phyloP scores from a whole-genome alignment of 1,140 invertebrate genomes.

The Brachionus angularis region DNA sequence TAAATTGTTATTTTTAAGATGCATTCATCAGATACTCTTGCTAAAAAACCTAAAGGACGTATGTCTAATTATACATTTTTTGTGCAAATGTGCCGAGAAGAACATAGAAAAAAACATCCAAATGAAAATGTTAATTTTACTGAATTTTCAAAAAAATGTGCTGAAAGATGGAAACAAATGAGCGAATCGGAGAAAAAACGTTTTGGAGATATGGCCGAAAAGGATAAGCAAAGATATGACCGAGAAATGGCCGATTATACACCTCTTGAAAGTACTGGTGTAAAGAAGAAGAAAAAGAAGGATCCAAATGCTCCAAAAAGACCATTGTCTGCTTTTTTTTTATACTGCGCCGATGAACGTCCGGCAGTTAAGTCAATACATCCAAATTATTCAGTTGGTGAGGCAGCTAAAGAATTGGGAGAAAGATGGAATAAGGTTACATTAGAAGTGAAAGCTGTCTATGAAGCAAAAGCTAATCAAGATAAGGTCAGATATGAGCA shows the following conservation, averaged over 20 bases:
- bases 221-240: slow-evolving; percentile 91
- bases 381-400: slow-evolving; percentile 89
- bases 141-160: slow-evolving; percentile 97
- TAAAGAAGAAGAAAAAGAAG: slow-evolving; percentile 71
- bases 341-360: slow-evolving; percentile 96
- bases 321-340: slow-evolving; percentile 95
- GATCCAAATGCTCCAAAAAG: slow-evolving; percentile 98
- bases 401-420: slow-evolving; percentile 95
- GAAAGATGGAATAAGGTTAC: slow-evolving; percentile 84
- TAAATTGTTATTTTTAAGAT: background rate
- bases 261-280: slow-evolving; percentile 69
- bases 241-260: slow-evolving; percentile 93
- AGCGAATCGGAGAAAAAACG: slow-evolving; percentile 94
- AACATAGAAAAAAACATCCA: slow-evolving; percentile 96
- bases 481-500: slow-evolving; percentile 88
- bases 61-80: slow-evolving; percentile 99
- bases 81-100: slow-evolving; percentile 93
- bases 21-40: no score
- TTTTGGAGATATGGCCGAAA: slow-evolving; percentile 96
- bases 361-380: slow-evolving; percentile 85
- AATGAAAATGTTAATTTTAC: slow-evolving; percentile 96
- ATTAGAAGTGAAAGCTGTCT: slow-evolving; percentile 76
- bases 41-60: slow-evolving; percentile 78
- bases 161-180: slow-evolving; percentile 99
- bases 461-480: slow-evolving; percentile 84